Conservation (phyloP, 2,888 invertebrate species). For the Ariolimax columbianus region DNA sequence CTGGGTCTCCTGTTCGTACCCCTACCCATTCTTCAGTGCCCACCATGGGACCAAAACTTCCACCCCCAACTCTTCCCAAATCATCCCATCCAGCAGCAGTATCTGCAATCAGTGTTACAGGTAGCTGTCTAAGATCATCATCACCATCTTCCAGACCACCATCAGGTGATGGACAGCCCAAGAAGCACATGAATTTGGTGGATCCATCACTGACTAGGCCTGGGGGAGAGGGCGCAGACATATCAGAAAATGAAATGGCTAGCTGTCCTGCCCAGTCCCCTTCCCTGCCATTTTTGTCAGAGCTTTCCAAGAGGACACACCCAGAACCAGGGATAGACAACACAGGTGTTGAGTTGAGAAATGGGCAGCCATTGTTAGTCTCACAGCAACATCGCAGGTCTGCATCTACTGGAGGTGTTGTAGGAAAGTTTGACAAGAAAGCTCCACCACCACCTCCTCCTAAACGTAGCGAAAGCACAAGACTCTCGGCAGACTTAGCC, state of each 20-base stretch:
- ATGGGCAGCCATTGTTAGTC: conserved; percentile 17
- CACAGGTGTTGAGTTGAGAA: conserved; percentile 44
- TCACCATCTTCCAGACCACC: conserved; percentile 36
- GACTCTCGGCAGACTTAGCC: conserved; percentile 60
- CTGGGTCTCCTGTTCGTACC: conserved; percentile 51
- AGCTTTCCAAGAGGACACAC: conserved; percentile 58
- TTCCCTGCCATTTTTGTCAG: conserved; percentile 67
- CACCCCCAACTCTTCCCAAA: conserved; percentile 55
- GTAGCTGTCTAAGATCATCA: conserved; percentile 19
- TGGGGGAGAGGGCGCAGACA: conserved; percentile 20
- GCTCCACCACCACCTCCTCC: conserved; percentile 71
- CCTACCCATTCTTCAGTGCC: conserved; percentile 58
- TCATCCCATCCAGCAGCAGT: conserved; percentile 39
- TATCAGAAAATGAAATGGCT: conserved; percentile 45
- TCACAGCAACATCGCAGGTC: conserved; percentile 52
- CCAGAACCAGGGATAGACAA: conserved; percentile 33
- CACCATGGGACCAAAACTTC: conserved; percentile 51
- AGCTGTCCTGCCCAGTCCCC: conserved; percentile 47
- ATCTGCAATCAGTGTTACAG: neutral
- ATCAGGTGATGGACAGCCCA: conserved; percentile 13
- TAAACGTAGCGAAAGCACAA: conserved; percentile 70
- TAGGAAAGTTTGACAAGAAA: conserved; percentile 54
- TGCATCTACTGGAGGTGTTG: conserved; percentile 54
- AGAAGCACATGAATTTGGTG: conserved; percentile 15
- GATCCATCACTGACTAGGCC: conserved; percentile 11